Conservation (phyloP, 2,888 invertebrate species). For the Stictocephala bisonia region DNA sequence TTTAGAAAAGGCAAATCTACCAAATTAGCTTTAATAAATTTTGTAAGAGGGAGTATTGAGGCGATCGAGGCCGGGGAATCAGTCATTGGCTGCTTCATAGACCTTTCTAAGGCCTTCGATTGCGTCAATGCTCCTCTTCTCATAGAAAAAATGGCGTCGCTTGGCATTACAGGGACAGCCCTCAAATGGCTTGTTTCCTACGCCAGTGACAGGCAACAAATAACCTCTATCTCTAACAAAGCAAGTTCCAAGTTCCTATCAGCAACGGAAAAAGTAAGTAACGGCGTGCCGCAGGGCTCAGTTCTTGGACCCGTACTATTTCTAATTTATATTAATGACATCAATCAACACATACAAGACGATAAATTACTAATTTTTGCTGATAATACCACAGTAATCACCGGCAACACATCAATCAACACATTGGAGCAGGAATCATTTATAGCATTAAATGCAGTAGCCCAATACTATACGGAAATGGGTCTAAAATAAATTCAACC, state of each 20-base stretch:
- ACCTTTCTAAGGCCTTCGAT: neutral
- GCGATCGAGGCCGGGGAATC: neutral
- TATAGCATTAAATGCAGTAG: neutral
- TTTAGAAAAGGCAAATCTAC: neutral
- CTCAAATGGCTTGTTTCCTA: neutral
- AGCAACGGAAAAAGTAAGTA: neutral
- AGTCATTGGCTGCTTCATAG: neutral
- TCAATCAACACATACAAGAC: neutral
- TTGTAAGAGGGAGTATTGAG: neutral
- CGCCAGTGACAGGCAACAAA: neutral
- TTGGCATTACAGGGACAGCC: neutral
- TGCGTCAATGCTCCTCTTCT: neutral
- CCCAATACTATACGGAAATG: neutral
- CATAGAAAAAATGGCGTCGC: neutral
- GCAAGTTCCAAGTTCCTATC: neutral
- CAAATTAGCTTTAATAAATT: neutral
- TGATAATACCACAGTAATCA: neutral
- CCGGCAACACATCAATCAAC: neutral
- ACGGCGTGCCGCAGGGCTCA: neutral
- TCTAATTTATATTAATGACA: neutral
- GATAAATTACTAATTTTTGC: neutral
- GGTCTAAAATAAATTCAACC: neutral
- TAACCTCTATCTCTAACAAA: neutral
- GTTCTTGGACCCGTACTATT: neutral
- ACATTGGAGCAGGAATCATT: neutral